Evolutionary conservation across 2,888 invertebrate species (phyloP).

Genomic region (Leptinotarsa juncta): DNA sequence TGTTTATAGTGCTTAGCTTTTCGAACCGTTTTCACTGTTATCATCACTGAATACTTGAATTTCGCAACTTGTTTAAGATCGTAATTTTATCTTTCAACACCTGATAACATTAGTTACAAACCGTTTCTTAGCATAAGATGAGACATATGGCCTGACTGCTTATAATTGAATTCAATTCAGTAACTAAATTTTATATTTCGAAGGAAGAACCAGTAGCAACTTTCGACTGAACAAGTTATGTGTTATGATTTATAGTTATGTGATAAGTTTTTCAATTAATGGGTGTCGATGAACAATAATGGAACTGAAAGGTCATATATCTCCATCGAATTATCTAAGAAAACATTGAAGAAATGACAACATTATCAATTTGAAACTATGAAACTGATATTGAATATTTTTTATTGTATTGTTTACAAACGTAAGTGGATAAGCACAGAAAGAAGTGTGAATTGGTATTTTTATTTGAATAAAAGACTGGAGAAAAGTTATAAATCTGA

Average conservation of each 20-base stretch:
- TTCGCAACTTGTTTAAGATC: slow-evolving; percentile 11
- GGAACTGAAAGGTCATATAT: not conserved
- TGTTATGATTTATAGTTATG: not conserved
- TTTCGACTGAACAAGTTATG: too few species aligned
- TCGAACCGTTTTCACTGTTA: slow-evolving; percentile 13
- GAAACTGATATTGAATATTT: too few species aligned
- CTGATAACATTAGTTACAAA: slow-evolving; percentile 5
- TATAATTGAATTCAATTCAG: not conserved
- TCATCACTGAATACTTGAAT: slow-evolving; percentile 9
- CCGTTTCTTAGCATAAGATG: not conserved
- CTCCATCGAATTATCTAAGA: not conserved
- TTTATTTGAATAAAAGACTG: too few species aligned
- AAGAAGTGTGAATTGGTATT: too few species aligned
- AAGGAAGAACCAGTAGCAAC: not conserved
- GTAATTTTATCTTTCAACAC: slow-evolving; percentile 12
- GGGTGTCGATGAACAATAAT: not conserved
- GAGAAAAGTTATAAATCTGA: too few species aligned
- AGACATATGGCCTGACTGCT: not conserved
- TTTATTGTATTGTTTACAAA: too few species aligned
- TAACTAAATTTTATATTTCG: not conserved
- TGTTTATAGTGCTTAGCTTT: slow-evolving; percentile 13
- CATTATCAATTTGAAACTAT: not conserved
- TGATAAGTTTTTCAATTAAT: not conserved
- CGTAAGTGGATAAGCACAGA: too few species aligned
- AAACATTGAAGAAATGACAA: not conserved